Percentiles rank a stretch among this genome's conserved stretches.
Evolutionary conservation across 1,140 invertebrate species (phyloP).

Genomic region (Drosophila lacertosa): DNA sequence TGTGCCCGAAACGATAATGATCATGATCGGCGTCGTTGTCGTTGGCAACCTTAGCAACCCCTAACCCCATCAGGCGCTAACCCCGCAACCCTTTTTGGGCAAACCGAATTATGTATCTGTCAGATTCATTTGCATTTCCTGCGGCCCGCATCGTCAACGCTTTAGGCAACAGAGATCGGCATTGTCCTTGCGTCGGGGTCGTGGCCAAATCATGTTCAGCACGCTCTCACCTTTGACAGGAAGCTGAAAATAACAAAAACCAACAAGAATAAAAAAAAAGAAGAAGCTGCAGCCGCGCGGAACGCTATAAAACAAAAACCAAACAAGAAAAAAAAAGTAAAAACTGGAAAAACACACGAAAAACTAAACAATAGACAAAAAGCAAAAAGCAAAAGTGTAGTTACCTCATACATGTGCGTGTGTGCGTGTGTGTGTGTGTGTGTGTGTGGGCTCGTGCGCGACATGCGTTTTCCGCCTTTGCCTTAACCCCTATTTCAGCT

Average conservation of each 20-base stretch:
- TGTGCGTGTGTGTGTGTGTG: not conserved
- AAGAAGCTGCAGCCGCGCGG: constrained; percentile 37
- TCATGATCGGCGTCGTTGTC: constrained; percentile 15
- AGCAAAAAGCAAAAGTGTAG: constrained; percentile 71
- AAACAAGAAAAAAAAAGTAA: constrained; percentile 18
- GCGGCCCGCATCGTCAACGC: constrained; percentile 39
- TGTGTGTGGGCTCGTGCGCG: constrained; percentile 45
- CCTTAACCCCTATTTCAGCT: constrained; percentile 10
- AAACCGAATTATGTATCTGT: constrained; percentile 57
- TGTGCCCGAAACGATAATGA: constrained; percentile 32
- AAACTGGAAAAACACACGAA: constrained; percentile 14
- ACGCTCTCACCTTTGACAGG: constrained; percentile 67
- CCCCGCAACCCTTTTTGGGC: constrained; percentile 23
- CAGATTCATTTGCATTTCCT: constrained; percentile 82
- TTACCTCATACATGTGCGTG: not conserved
- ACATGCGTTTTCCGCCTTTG: constrained; percentile 27
- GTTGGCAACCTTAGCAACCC: constrained; percentile 16
- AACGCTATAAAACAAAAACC: constrained; percentile 41
- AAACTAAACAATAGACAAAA: constrained; percentile 18
- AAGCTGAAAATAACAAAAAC: not conserved
- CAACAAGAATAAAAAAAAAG: no score
- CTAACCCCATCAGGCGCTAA: constrained; percentile 47
- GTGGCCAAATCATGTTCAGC: constrained; percentile 70
- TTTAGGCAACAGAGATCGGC: constrained; percentile 16
- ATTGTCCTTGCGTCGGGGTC: constrained; percentile 41